Base-by-base conservation (phyloP, 2,113 vertebrate species). In the Eurypyga helias region DNA sequence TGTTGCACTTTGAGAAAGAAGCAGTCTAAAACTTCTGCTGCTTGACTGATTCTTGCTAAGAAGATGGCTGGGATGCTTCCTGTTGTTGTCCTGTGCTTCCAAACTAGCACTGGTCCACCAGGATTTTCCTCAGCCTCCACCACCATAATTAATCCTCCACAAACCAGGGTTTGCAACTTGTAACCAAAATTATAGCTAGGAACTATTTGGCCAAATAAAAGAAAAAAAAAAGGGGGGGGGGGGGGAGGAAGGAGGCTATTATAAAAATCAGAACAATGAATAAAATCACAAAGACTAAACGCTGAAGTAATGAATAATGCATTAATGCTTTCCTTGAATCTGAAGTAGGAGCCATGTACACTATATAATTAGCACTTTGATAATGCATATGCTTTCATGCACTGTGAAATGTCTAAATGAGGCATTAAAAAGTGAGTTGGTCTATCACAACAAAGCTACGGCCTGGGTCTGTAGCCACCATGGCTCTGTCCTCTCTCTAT, bases 181-280 rank as follows among this genome's bases (percentile, higher is more conserved):
- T 72, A 58, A 31, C 85, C 13, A 69, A 79, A 83, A 48, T 87
- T 82, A 52, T 13, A 76, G 28, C 17, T 81, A 45, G 45, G 38
- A 87, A 58, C 25, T 61, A 24, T 51, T 54, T 93, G 55, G 51
- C 12, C 8, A 17, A 48, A 41, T 52, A 2, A 6, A 57, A 45
- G 75, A 34, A 25, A 28, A 41, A 16, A 6, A 2, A n/a, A n/a
- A n/a, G n/a, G n/a, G n/a, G n/a, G n/a, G 0, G 2, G 5, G 5
- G 17, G 0, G 26, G 16, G 1, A 45, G 20, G n/a, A n/a, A n/a
- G n/a, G n/a, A n/a, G 21, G 10, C 19, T 87, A 17, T 36, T 57
- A 20, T 38, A 85, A 65, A 89, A 91, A 55, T 80, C 36, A 65
- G 78, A 61, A 24, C 15, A 25, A 18, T 43, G 10, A 65, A 78